Evolutionary conservation across 35 echinoderm and acorn worm genomes (phyloP).

Genomic region (Apostichopus californicus): DNA sequence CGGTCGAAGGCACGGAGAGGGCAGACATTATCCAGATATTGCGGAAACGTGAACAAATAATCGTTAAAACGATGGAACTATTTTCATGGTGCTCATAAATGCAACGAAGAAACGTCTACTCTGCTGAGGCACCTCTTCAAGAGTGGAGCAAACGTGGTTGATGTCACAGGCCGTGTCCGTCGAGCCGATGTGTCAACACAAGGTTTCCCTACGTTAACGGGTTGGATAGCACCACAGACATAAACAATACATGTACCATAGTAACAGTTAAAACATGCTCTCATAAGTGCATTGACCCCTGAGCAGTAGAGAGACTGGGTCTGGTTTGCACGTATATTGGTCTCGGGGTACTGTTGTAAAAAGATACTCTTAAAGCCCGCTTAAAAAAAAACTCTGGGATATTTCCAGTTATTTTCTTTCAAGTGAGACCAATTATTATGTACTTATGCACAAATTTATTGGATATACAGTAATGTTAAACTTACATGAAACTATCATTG

Average conservation of each 20-base stretch:
- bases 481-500: too few relatives aligned
- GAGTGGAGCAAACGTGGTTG: not conserved
- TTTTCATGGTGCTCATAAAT: slow-evolving; percentile 39
- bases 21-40: slow-evolving; percentile 34
- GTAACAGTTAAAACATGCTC: not conserved
- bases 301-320: not conserved
- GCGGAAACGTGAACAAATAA: slow-evolving; percentile 7
- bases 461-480: too few relatives aligned
- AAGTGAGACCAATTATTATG: too few relatives aligned
- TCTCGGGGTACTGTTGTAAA: not conserved
- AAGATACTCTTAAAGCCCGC: not conserved
- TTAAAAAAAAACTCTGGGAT: too few relatives aligned
- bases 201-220: too few relatives aligned
- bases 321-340: not conserved
- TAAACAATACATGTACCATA: not conserved
- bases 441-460: too few relatives aligned
- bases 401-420: too few relatives aligned
- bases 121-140: not conserved
- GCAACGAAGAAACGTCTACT: slow-evolving; percentile 34
- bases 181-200: too few relatives aligned
- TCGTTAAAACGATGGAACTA: not conserved
- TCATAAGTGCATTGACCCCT: not conserved
- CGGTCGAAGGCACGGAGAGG: not conserved
- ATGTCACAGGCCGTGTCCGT: too few relatives aligned
- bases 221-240: too few relatives aligned